Base-by-base conservation (phyloP, 2,113 vertebrate species). In the Terrapene triunguis region DNA sequence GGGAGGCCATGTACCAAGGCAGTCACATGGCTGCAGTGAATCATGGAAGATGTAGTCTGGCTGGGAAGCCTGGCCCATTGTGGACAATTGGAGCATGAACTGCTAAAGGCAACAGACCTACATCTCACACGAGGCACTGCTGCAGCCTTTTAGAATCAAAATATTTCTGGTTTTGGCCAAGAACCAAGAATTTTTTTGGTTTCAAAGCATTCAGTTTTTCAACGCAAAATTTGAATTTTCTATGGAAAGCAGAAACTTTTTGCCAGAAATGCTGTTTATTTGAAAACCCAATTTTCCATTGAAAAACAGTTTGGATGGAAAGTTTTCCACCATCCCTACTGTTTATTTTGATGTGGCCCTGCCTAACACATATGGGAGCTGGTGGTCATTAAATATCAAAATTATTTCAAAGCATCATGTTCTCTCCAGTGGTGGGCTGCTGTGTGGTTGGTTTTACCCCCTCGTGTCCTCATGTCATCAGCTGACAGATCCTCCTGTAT, bases 11-110 rank as follows among this genome's bases (percentile, higher is more conserved):
- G 29, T 32, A 65, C 29, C 62, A 65, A 65, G 38, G 38, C 10
- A 11, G 9, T 42, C 14, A 3, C n/a, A 42, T 42, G 69, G 69
- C 2, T 1, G n/a, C 17, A 82, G 53, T 6, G 80, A 11, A 0
- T 12, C 47, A 38, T 17, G 38, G 38, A 10, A n/a, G 38, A 0
- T n/a, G 38, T 29, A 2, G 53, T 42, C n/a, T 17, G 65, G 48
- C 12, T 84, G 53, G 47, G 47, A n/a, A 72, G 8, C 8, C n/a
- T 21, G 4, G 14, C 69, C 6, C 0, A 0, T 24, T 12, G 25
- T 84, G 44, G 51, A 83, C 72, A 84, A 54, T 4, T 6, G 25
- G 32, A n/a, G 21, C 69, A 38, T 42, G 38, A 65, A 35, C 3
- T 24, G 17, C 1, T 2, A 38, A 72, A 72, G n/a, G 69, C 69